Conservation (phyloP, 2,888 invertebrate species). For the Parapristionchus giblindavisi region DNA sequence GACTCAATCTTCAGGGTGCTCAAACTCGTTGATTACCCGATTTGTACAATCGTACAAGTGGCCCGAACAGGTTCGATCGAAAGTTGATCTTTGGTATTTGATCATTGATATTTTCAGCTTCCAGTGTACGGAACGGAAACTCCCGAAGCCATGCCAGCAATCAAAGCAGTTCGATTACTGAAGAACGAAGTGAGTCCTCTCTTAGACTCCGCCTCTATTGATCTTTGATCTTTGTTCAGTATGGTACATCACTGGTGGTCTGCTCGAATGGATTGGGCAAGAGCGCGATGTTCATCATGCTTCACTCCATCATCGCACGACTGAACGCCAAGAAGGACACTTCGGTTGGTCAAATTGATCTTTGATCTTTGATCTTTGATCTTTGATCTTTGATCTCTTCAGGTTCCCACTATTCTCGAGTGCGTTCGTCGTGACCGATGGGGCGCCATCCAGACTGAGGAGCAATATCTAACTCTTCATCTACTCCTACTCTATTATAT, state of each 20-base stretch:
- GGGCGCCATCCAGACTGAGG: constrained; percentile 21
- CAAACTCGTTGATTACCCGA: constrained; percentile 29
- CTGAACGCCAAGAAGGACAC: too few species aligned
- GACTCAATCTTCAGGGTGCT: constrained; percentile 24
- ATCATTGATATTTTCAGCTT: constrained; percentile 3
- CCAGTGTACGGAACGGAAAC: constrained; percentile 9
- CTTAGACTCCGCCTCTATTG: too few species aligned
- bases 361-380: too few species aligned
- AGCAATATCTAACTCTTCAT: constrained; percentile 21
- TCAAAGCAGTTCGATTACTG: constrained; percentile 26
- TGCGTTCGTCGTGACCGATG: constrained; percentile 12
- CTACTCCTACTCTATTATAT: constrained; percentile 27
- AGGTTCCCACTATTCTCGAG: constrained; percentile 19
- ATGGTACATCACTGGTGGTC: too few species aligned
- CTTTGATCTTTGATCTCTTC: neutral
- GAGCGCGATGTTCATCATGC: too few species aligned
- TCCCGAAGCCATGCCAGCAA: constrained; percentile 13
- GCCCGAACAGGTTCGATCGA: constrained; percentile 2
- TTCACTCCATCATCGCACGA: too few species aligned
- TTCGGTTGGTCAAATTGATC: too few species aligned
- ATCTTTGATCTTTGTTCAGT: too few species aligned
- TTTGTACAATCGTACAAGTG: constrained; percentile 25
- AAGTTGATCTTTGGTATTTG: neutral
- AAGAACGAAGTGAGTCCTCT: constrained; percentile 24
- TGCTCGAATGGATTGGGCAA: too few species aligned